Percentiles rank a stretch among this genome's conserved stretches.
phyloP scores from a whole-genome alignment of 2,888 invertebrate genomes.

The Trichogramma evanescens region DNA sequence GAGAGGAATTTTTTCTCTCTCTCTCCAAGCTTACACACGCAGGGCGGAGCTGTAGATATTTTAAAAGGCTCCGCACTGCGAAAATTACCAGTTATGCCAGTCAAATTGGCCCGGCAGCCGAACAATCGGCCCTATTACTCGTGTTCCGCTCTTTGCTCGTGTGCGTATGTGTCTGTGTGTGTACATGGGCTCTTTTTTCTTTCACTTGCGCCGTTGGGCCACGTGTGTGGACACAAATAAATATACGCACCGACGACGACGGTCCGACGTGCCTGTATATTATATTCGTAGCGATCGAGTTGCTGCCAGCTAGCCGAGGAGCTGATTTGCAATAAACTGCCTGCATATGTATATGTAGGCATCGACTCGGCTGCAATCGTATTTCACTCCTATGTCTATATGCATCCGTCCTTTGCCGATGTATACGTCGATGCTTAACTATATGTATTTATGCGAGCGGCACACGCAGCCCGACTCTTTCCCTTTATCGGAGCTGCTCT shows the following conservation, averaged over 20 bases:
- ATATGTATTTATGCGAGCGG: too few relatives aligned
- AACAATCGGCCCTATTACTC: slow-evolving; percentile 46
- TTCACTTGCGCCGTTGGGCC: slow-evolving; percentile 9
- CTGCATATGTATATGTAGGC: background rate
- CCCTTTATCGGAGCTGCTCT: too few relatives aligned
- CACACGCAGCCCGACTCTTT: too few relatives aligned
- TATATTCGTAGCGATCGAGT: too few relatives aligned
- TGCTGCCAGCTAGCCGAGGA: too few relatives aligned
- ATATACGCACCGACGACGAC: too few relatives aligned
- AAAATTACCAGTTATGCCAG: slow-evolving; percentile 43
- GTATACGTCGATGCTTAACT: background rate
- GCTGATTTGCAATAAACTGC: too few relatives aligned
- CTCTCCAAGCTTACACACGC: background rate
- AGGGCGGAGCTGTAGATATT: slow-evolving; percentile 3
- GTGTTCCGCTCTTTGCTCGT: slow-evolving; percentile 36
- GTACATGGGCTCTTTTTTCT: slow-evolving; percentile 18
- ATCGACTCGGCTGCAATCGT: background rate
- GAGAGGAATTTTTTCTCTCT: background rate
- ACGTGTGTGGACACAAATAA: too few relatives aligned
- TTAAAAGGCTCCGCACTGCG: slow-evolving; percentile 24
- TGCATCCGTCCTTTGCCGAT: background rate
- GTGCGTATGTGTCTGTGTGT: slow-evolving; percentile 15
- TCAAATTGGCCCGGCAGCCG: slow-evolving; percentile 46
- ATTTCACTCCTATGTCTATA: too few relatives aligned
- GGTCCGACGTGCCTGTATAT: too few relatives aligned